phyloP scores from a whole-genome alignment of 2,888 invertebrate species.

The Dysmachus trigonus region DNA sequence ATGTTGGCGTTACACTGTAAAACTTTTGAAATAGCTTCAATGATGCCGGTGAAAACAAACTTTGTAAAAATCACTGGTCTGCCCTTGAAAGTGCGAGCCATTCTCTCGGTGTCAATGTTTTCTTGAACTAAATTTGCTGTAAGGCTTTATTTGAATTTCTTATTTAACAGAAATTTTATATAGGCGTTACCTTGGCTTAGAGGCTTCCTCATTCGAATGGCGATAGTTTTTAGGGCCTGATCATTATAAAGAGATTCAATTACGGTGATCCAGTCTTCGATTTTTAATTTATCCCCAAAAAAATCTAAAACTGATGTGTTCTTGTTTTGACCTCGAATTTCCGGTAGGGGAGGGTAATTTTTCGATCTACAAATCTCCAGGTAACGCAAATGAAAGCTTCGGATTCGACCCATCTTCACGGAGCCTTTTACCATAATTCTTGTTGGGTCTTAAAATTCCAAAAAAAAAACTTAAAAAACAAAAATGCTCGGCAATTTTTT shows the following conservation, averaged over 20 bases:
- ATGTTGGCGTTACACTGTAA: conserved; percentile 72
- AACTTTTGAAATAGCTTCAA: conserved; percentile 73
- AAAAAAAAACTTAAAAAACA: neutral
- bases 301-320: conserved; percentile 72
- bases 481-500: neutral
- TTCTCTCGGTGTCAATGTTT: conserved; percentile 68
- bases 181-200: conserved; percentile 55
- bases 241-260: conserved; percentile 77
- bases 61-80: conserved; percentile 75
- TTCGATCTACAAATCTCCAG: conserved; percentile 61
- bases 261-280: conserved; percentile 80
- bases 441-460: neutral
- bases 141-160: neutral
- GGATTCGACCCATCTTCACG: conserved; percentile 55
- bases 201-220: conserved; percentile 70
- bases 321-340: conserved; percentile 59
- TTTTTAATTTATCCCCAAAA: conserved; percentile 77
- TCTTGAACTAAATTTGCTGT: conserved; percentile 55
- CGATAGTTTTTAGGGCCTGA: conserved; percentile 74
- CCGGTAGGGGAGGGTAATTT: conserved; percentile 58
- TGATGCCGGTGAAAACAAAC: conserved; percentile 73
- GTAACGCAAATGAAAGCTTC: conserved; percentile 63
- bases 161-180: neutral
- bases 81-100: conserved; percentile 72
- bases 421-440: neutral